Percentiles rank a stretch among this genome's conserved stretches.
Conservation (phyloP, 2,113 vertebrate species). For the Calypte anna region DNA sequence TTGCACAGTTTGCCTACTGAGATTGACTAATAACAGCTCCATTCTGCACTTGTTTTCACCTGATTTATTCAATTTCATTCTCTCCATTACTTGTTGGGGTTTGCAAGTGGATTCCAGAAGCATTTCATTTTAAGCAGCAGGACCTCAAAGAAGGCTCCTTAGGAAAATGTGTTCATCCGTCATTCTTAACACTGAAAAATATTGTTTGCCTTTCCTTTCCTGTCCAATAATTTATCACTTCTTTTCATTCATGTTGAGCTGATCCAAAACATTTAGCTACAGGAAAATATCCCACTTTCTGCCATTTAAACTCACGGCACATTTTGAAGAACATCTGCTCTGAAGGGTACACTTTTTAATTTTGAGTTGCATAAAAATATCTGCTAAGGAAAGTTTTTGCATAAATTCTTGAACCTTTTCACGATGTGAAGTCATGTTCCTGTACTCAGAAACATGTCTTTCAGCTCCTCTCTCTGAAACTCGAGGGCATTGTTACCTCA, state of each 20-base stretch:
- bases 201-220: conserved; percentile 43
- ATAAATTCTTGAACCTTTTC: not conserved
- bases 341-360: not conserved
- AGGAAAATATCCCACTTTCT: not conserved
- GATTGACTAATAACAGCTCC: conserved; percentile 73
- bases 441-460: not conserved
- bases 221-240: conserved; percentile 41
- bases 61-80: conserved; percentile 20
- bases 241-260: conserved; percentile 34
- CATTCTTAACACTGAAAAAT: conserved; percentile 23
- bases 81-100: conserved; percentile 35
- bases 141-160: conserved; percentile 44
- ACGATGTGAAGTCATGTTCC: not conserved
- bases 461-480: not conserved
- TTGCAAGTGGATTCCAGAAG: conserved; percentile 17
- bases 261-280: not conserved
- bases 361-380: not conserved
- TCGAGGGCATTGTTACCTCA: not conserved
- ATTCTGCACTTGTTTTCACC: not conserved
- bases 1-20: conserved; percentile 44
- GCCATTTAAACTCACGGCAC: not conserved
- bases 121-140: conserved; percentile 76
- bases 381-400: not conserved
- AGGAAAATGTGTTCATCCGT: conserved; percentile 41
- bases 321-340: not conserved